Evolutionary conservation across 2,113 vertebrate genomes (phyloP).

Genomic region (Hemicordylus capensis): DNA sequence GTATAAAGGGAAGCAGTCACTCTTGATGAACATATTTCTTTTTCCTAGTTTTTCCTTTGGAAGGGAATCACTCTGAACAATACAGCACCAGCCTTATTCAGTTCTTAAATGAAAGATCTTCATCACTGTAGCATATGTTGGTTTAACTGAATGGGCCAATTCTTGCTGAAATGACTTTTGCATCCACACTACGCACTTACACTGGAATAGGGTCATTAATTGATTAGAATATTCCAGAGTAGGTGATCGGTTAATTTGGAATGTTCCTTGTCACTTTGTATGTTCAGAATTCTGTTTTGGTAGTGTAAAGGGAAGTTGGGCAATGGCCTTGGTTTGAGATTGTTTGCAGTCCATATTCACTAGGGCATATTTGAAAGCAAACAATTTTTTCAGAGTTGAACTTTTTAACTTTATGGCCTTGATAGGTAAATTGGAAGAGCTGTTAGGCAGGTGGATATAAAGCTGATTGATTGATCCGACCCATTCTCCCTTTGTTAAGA

Average conservation of each 20-base stretch:
- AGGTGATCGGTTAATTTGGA: not conserved
- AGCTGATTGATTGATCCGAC: not conserved
- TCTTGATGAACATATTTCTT: not conserved
- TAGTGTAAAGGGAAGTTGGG: fast-evolving
- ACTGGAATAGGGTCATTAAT: not conserved
- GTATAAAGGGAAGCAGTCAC: not conserved
- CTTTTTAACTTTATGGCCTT: not conserved
- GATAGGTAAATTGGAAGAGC: not conserved
- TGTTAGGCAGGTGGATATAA: not conserved
- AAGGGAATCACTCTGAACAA: not conserved
- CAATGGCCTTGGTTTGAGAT: not conserved
- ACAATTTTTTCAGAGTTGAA: not conserved
- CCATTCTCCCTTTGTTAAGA: not conserved
- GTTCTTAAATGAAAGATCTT: not conserved
- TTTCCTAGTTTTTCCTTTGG: too few relatives aligned
- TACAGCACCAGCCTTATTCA: not conserved
- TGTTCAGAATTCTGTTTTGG: not conserved
- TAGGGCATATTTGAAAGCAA: not conserved
- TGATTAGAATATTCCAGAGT: not conserved
- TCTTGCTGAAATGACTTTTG: not conserved
- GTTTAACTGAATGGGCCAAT: not conserved
- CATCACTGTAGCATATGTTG: not conserved
- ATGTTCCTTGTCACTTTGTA: not conserved
- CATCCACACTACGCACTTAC: not conserved
- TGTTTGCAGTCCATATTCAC: not conserved